Evolutionary conservation across 2,888 invertebrate species (phyloP).

Genomic region (Molorchus minor): DNA sequence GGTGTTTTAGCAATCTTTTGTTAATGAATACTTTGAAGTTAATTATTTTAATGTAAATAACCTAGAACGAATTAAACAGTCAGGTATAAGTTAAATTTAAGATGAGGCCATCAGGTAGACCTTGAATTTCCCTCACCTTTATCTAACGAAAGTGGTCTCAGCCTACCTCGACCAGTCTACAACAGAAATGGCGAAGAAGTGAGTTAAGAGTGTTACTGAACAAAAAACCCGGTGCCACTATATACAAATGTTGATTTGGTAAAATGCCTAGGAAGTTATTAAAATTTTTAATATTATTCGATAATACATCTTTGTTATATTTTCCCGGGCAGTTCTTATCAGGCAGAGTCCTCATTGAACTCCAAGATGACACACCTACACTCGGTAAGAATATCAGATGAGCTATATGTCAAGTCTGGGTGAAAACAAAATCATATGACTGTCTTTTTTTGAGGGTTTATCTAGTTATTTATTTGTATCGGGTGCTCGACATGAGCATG

Average conservation of each 20-base stretch:
- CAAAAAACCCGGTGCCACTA: constrained; percentile 6
- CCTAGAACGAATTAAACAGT: too few species aligned
- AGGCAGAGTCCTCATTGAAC: constrained; percentile 89
- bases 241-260: constrained; percentile 11
- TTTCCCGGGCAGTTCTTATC: constrained; percentile 94
- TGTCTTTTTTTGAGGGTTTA: constrained; percentile 30
- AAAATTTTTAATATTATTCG: constrained; percentile 92
- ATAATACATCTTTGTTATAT: constrained; percentile 91
- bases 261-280: constrained; percentile 86
- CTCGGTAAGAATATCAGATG: constrained; percentile 69
- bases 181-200: constrained; percentile 40
- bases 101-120: constrained; percentile 37
- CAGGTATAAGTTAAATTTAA: background rate
- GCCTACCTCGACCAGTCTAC: constrained; percentile 34
- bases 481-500: too few species aligned
- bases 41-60: too few species aligned
- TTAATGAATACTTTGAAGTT: too few species aligned
- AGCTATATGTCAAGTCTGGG: constrained; percentile 34
- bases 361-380: constrained; percentile 93
- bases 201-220: constrained; percentile 30
- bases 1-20: too few species aligned
- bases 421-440: constrained; percentile 22
- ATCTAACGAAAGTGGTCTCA: constrained; percentile 36
- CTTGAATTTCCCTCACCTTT: constrained; percentile 50
- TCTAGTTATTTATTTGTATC: background rate